A percentile compares a stretch with the other conserved stretches of the same genome.
Evolutionary conservation across 2,888 invertebrate genomes (phyloP).

Genomic region (Daptonema setosum): DNA sequence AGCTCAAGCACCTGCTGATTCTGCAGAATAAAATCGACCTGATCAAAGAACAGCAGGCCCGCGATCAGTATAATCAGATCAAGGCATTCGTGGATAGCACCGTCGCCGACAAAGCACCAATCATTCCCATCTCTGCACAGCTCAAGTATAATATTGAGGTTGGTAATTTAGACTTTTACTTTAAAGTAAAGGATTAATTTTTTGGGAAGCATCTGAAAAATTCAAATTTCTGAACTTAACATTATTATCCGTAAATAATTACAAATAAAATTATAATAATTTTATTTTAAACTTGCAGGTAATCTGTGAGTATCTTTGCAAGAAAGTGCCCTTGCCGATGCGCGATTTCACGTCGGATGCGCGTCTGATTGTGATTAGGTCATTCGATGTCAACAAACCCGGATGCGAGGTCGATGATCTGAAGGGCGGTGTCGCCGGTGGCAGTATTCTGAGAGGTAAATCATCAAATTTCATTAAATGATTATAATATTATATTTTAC

Average conservation of each 20-base stretch:
- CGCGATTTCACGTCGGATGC: constrained; percentile 86
- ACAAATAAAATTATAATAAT: not conserved
- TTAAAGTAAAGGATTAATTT: not conserved
- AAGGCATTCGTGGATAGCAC: constrained; percentile 78
- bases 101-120: constrained; percentile 90
- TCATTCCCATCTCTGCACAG: constrained; percentile 96
- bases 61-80: constrained; percentile 94
- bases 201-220: not conserved
- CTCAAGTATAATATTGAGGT: constrained; percentile 91
- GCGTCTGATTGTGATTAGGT: constrained; percentile 58
- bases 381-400: constrained; percentile 98
- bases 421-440: constrained; percentile 94
- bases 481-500: too few species aligned
- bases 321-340: constrained; percentile 86
- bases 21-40: constrained; percentile 97
- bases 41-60: constrained; percentile 91
- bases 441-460: constrained; percentile 74
- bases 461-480: not conserved
- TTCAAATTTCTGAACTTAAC: too few species aligned
- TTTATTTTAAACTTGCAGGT: constrained; percentile 37
- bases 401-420: constrained; percentile 89
- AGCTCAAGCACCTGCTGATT: constrained; percentile 88
- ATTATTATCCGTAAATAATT: too few species aligned
- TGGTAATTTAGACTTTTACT: constrained; percentile 4
- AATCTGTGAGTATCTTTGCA: constrained; percentile 89